These are phyloP conservation scores for Drosophila falleni DNA, from an alignment of 2,888 invertebrate genomes.

Conservation along the genomic window DNA sequence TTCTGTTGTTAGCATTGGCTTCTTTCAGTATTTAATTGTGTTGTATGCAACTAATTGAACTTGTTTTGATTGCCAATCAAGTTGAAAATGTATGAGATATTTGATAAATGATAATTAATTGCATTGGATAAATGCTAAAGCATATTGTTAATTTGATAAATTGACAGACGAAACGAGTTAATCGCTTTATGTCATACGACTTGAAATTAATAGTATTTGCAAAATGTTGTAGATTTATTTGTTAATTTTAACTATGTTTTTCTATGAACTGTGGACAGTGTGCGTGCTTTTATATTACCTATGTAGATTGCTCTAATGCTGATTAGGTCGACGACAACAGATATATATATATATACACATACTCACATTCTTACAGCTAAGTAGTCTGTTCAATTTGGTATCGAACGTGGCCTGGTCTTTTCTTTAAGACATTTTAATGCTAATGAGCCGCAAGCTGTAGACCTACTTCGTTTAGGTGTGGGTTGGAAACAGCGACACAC, in stretches of 20 bases:
- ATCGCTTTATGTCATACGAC: constrained; percentile 3
- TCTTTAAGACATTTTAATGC: constrained; percentile 82
- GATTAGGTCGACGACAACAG: constrained; percentile 69
- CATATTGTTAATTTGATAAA: constrained; percentile 29
- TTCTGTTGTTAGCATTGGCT: constrained; percentile 1
- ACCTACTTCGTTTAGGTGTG: constrained; percentile 69
- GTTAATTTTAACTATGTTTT: constrained; percentile 8
- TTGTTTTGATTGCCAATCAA: constrained; percentile 50
- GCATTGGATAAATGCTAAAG: constrained; percentile 16
- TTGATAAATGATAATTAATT: constrained; percentile 63
- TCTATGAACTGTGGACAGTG: constrained; percentile 47
- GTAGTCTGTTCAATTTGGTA: constrained; percentile 80
- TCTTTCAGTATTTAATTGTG: constrained; percentile 28
- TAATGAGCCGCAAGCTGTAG: constrained; percentile 78
- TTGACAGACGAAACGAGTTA: constrained; percentile 27
- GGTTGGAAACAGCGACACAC: constrained; percentile 65
- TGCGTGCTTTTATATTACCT: constrained; percentile 76
- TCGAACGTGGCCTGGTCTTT: constrained; percentile 77
- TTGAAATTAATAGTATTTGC: constrained; percentile 4
- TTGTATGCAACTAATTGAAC: constrained; percentile 58
- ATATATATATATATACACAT: constrained; percentile 23
- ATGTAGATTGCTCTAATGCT: constrained; percentile 80
- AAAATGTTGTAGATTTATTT: not conserved
- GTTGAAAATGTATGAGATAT: constrained; percentile 39
- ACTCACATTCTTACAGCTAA: constrained; percentile 36